Conservation (phyloP, 2,113 vertebrate species). For the Ahaetulla prasina region DNA sequence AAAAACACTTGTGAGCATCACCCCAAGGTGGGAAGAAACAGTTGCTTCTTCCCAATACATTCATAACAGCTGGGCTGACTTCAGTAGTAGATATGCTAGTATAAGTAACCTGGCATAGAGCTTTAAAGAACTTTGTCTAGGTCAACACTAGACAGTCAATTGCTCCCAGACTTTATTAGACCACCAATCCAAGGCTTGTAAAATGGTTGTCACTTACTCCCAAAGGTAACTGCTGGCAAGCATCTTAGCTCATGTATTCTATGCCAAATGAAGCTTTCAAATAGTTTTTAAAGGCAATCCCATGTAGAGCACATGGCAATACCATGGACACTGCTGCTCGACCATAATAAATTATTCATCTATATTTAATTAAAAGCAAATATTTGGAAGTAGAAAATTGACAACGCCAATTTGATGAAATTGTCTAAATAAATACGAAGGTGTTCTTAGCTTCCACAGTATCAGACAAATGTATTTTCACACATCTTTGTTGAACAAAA, state of each 20-base stretch:
- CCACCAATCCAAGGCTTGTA: background rate
- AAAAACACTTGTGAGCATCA: background rate
- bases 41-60: background rate
- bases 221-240: background rate
- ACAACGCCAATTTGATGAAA: background rate
- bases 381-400: background rate
- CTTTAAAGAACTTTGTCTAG: background rate
- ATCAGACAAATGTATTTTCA: conserved; percentile 28
- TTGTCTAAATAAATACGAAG: background rate
- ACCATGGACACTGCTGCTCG: background rate
- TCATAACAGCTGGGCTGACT: background rate
- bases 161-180: background rate
- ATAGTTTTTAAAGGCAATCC: background rate
- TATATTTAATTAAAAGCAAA: background rate
- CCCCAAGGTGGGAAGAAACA: background rate
- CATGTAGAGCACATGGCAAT: background rate
- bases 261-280: background rate
- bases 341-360: background rate
- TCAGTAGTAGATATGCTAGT: background rate
- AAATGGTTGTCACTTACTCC: background rate
- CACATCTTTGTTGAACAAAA: conserved; percentile 25
- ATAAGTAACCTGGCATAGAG: background rate
- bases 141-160: background rate
- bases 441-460: conserved; percentile 10
- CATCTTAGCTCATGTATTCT: background rate